Evolutionary conservation across 2,113 vertebrate species (phyloP).

Genomic region (Microcebus ravelobensis): DNA sequence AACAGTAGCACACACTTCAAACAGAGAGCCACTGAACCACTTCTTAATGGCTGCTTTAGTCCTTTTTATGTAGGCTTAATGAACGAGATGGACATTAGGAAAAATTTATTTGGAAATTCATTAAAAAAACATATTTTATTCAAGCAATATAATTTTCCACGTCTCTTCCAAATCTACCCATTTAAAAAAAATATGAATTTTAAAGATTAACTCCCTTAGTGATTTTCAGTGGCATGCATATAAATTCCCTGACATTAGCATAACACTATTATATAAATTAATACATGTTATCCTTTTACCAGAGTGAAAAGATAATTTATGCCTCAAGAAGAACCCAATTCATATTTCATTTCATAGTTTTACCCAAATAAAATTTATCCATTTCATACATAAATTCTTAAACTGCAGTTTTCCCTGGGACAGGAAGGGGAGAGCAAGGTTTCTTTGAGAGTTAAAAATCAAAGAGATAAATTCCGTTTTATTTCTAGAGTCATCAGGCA

Average conservation of each 20-base stretch:
- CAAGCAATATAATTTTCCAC: constrained; percentile 53
- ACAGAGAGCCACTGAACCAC: constrained; percentile 55
- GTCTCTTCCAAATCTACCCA: background rate
- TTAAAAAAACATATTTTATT: constrained; percentile 56
- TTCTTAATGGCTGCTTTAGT: constrained; percentile 59
- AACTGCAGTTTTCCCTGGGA: background rate
- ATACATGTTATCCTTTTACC: background rate
- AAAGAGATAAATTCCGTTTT: constrained; percentile 64
- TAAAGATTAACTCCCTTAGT: background rate
- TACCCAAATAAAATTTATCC: constrained; percentile 32
- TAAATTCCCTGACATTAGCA: background rate
- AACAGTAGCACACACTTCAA: constrained; percentile 28
- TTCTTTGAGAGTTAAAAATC: constrained; percentile 65
- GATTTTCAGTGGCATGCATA: background rate
- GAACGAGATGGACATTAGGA: background rate
- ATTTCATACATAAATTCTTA: background rate
- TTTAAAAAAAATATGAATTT: constrained; percentile 32
- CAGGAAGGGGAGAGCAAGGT: constrained; percentile 17
- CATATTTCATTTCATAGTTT: constrained; percentile 2
- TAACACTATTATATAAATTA: constrained; percentile 9
- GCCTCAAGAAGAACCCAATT: background rate
- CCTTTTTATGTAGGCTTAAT: constrained; percentile 54
- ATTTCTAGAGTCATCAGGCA: constrained; percentile 49
- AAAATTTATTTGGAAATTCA: constrained; percentile 42
- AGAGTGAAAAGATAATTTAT: constrained; percentile 16